These are phyloP conservation scores for Nymphicus hollandicus DNA, from an alignment of 2,113 vertebrate genomes.

Conservation along the genomic window DNA sequence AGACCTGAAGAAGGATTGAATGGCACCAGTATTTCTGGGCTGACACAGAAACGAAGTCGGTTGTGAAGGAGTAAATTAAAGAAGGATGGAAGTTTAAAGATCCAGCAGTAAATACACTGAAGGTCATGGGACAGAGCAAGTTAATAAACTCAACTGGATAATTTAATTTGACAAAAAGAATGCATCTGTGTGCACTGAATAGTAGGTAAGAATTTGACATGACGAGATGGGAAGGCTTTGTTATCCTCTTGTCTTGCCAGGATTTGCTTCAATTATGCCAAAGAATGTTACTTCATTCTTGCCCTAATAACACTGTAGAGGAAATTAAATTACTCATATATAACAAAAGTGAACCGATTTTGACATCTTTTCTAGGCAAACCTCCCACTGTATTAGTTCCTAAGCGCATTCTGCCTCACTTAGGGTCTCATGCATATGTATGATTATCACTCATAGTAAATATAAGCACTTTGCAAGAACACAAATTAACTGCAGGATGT, in stretches of 20 bases:
- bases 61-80: neutral
- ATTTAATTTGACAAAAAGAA: slow-evolving; percentile 22
- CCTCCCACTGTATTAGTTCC: slow-evolving; percentile 20
- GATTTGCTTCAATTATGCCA: slow-evolving; percentile 61
- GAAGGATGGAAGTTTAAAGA: neutral
- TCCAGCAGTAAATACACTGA: slow-evolving; percentile 26
- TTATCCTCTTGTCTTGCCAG: slow-evolving; percentile 52
- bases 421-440: slow-evolving; percentile 67
- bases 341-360: slow-evolving; percentile 58
- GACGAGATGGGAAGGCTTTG: slow-evolving; percentile 29
- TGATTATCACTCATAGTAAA: slow-evolving; percentile 60
- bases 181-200: neutral
- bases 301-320: slow-evolving; percentile 64
- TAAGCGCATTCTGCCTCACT: slow-evolving; percentile 41
- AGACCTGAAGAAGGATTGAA: neutral
- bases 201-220: slow-evolving; percentile 24
- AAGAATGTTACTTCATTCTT: slow-evolving; percentile 58
- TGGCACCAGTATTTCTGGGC: neutral
- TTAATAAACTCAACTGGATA: slow-evolving; percentile 35
- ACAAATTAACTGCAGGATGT: slow-evolving; percentile 45
- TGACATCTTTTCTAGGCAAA: slow-evolving; percentile 64
- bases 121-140: slow-evolving; percentile 24
- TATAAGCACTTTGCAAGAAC: slow-evolving; percentile 30
- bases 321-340: slow-evolving; percentile 69
- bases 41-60: neutral